These are phyloP conservation scores for Patagioenas fasciata DNA, from an alignment of 2,113 vertebrate genomes.

Conservation along the genomic window DNA sequence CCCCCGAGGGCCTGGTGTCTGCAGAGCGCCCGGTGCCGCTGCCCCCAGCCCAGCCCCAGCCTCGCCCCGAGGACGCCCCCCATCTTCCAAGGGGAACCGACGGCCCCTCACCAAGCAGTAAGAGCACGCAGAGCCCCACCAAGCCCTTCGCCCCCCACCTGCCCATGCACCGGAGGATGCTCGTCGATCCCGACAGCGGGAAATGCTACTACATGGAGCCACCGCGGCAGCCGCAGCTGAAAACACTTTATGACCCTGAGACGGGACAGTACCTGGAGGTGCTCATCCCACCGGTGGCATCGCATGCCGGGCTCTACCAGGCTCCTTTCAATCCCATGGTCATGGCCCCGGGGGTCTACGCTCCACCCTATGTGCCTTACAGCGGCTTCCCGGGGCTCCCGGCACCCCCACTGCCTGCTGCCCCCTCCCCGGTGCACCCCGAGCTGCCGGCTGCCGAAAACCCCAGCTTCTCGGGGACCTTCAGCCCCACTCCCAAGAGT, in stretches of 20 bases:
- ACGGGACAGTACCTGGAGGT: constrained; percentile 94
- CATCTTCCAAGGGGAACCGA: not conserved
- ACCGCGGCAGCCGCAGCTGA: constrained; percentile 85
- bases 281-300: constrained; percentile 83
- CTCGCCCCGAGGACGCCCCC: not conserved
- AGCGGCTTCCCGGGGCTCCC: constrained; percentile 67
- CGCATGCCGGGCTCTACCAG: constrained; percentile 81
- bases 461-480: constrained; percentile 57
- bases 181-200: constrained; percentile 90
- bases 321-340: constrained; percentile 77
- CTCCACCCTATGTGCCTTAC: constrained; percentile 80
- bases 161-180: constrained; percentile 80
- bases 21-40: rapidly evolving
- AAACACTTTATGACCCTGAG: constrained; percentile 92
- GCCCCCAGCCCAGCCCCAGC: not conserved
- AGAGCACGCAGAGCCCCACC: not conserved
- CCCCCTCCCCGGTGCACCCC: constrained; percentile 69
- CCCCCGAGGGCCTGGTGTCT: not conserved
- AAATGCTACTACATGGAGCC: constrained; percentile 92
- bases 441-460: constrained; percentile 71
- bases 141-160: constrained; percentile 24
- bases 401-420: constrained; percentile 8
- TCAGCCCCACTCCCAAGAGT: constrained; percentile 72
- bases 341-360: constrained; percentile 72
- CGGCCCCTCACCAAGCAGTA: not conserved